phyloP scores from a whole-genome alignment of 2,113 vertebrate species.

The Crotalus tigris region DNA sequence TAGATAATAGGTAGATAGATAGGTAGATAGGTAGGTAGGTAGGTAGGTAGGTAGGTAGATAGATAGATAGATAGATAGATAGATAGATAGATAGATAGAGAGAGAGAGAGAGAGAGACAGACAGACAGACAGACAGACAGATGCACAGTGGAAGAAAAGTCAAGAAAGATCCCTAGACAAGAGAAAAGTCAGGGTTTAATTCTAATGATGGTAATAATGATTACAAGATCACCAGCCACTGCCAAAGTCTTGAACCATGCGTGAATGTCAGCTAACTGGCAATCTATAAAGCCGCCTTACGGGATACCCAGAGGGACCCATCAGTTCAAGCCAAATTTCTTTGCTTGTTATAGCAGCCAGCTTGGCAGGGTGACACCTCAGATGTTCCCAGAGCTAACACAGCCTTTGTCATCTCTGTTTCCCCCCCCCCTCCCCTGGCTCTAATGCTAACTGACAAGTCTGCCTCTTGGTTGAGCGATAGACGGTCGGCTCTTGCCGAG shows the following conservation, averaged over 20 bases:
- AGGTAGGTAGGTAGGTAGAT: accelerated
- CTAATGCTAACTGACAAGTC: slow-evolving; percentile 48
- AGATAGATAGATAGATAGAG: too few species aligned
- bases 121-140: too few species aligned
- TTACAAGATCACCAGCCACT: background rate
- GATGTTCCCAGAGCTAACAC: background rate
- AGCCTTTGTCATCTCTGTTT: slow-evolving; percentile 9
- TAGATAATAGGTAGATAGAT: too few species aligned
- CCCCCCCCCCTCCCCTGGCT: background rate
- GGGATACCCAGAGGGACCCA: background rate
- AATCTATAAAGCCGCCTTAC: background rate
- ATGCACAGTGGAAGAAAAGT: background rate
- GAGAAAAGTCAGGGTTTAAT: background rate
- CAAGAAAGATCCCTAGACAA: background rate
- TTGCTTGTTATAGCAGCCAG: background rate
- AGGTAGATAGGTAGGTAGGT: too few species aligned
- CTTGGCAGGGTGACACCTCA: background rate
- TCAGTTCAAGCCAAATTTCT: background rate
- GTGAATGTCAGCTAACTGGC: background rate
- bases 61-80: too few species aligned
- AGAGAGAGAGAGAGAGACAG: too few species aligned
- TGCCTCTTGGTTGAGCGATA: slow-evolving; percentile 34
- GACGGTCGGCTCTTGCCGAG: slow-evolving; percentile 34
- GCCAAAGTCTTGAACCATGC: background rate
- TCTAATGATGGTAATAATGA: background rate